These are phyloP conservation scores for Lasioglossum baleicum DNA, from an alignment of 1,140 invertebrate genomes.

Conservation along the genomic window DNA sequence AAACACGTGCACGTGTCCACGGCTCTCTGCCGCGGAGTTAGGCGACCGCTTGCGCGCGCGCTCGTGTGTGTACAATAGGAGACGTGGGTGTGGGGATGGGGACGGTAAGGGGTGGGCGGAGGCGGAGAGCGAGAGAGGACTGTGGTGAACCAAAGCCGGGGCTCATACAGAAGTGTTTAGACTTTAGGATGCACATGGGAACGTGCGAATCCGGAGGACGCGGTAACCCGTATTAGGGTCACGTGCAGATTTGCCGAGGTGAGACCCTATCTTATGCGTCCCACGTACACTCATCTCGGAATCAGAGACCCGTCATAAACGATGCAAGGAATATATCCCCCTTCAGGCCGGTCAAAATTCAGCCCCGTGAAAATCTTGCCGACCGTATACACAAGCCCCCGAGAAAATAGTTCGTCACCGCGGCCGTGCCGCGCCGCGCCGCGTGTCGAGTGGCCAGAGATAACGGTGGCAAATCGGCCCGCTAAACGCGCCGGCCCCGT, in stretches of 20 bases:
- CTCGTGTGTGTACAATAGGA: no score
- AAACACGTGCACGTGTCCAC: neutral
- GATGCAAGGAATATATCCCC: slow-evolving; percentile 69
- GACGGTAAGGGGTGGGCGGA: no score
- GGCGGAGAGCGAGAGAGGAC: neutral
- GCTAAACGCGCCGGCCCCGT: no score
- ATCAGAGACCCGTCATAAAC: slow-evolving; percentile 75
- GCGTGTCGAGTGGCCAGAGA: no score
- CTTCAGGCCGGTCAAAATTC: slow-evolving; percentile 45
- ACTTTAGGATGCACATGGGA: slow-evolving; percentile 67
- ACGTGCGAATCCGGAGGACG: slow-evolving; percentile 64
- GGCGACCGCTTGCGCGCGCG: no score
- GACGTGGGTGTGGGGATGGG: no score
- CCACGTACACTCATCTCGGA: slow-evolving; percentile 76
- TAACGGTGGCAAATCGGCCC: no score
- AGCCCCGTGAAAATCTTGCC: slow-evolving; percentile 26
- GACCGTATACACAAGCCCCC: neutral
- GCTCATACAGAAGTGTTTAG: slow-evolving; percentile 64
- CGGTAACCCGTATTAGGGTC: slow-evolving; percentile 72
- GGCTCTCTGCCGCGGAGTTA: neutral
- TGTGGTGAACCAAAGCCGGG: slow-evolving; percentile 46
- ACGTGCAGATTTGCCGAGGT: slow-evolving; percentile 74
- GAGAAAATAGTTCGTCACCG: slow-evolving; percentile 24
- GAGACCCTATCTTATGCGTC: slow-evolving; percentile 72
- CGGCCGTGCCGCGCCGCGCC: no score